phyloP scores from a whole-genome alignment of 30 jellyfish, hydroid and myxozoan genomes.

The Catostylus mosaicus region DNA sequence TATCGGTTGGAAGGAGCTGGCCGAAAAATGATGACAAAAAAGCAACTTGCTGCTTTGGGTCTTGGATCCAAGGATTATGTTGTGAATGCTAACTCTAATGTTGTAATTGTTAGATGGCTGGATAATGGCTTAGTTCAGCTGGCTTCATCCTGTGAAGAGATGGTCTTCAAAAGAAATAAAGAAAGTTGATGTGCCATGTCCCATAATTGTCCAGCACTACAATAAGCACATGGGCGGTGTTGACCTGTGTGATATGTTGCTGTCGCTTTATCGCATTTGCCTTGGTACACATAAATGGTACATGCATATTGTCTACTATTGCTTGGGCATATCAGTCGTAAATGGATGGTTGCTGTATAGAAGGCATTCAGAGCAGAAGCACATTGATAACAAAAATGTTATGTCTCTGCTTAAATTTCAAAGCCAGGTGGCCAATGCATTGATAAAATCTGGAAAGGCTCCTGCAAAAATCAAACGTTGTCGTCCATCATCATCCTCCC shows the following conservation, averaged over 20 bases:
- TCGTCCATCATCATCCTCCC: slow-evolving; percentile 7
- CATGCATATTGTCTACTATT: slow-evolving; percentile 2
- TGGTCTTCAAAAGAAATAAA: slow-evolving; percentile 1
- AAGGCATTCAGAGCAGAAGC: slow-evolving; percentile 25
- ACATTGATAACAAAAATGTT: not conserved
- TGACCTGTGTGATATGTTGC: slow-evolving; percentile 42
- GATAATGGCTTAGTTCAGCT: slow-evolving; percentile 23
- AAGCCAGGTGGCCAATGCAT: not conserved
- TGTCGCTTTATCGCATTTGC: slow-evolving; percentile 6
- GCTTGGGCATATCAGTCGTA: slow-evolving; percentile 4
- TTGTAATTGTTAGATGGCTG: slow-evolving; percentile 28
- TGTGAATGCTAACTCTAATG: slow-evolving; percentile 16
- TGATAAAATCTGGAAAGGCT: not conserved
- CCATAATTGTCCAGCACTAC: not conserved
- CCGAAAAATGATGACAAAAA: slow-evolving; percentile 1
- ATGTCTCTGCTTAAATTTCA: not conserved
- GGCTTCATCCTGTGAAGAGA: slow-evolving; percentile 39
- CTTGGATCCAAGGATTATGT: slow-evolving; percentile 22
- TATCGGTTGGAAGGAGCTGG: slow-evolving; percentile 14
- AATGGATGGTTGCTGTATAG: slow-evolving; percentile 20
- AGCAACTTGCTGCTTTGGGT: not conserved
- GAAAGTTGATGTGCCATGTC: slow-evolving; percentile 38
- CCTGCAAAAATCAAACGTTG: not conserved
- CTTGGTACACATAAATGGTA: slow-evolving; percentile 37
- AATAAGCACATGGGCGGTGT: slow-evolving; percentile 35